Percentiles rank a stretch among this genome's conserved stretches.
Conservation (phyloP, 2,888 invertebrate species). For the Auanema sp. region DNA sequence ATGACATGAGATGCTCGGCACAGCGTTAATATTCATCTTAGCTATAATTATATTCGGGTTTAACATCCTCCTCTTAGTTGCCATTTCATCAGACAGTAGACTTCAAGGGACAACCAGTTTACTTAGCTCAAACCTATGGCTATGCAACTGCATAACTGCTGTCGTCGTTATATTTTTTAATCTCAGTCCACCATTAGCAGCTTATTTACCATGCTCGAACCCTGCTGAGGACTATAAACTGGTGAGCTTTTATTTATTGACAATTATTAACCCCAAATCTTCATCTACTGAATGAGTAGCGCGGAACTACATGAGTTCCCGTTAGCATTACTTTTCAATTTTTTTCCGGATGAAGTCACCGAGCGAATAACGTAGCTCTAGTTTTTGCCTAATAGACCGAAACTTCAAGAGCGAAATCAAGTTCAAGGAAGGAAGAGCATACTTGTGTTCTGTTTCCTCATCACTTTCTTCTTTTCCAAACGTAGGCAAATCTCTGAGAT, state of each 20-base stretch:
- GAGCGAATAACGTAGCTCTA: too few species aligned
- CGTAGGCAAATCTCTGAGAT: too few species aligned
- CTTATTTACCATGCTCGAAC: neutral
- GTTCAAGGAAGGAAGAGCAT: too few species aligned
- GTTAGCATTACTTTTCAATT: too few species aligned
- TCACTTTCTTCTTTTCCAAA: too few species aligned
- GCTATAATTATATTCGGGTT: conserved; percentile 44
- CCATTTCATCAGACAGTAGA: conserved; percentile 33
- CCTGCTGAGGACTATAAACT: conserved; percentile 1
- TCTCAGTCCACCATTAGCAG: conserved; percentile 21
- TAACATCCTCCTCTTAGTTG: conserved; percentile 39
- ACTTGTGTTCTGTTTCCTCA: too few species aligned
- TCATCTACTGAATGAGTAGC: too few species aligned
- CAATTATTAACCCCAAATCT: neutral
- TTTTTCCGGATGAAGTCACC: too few species aligned
- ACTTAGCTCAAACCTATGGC: conserved; percentile 42
- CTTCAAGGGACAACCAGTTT: conserved; percentile 39
- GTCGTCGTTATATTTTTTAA: conserved; percentile 45
- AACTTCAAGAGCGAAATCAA: too few species aligned
- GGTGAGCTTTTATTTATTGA: conserved; percentile 1
- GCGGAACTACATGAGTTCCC: too few species aligned
- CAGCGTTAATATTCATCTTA: conserved; percentile 40
- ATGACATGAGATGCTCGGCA: too few species aligned
- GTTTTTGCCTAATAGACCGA: too few species aligned
- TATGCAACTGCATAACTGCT: conserved; percentile 43